phyloP scores from a whole-genome alignment of 2,888 invertebrate species.

The Hypomecis punctinalis region DNA sequence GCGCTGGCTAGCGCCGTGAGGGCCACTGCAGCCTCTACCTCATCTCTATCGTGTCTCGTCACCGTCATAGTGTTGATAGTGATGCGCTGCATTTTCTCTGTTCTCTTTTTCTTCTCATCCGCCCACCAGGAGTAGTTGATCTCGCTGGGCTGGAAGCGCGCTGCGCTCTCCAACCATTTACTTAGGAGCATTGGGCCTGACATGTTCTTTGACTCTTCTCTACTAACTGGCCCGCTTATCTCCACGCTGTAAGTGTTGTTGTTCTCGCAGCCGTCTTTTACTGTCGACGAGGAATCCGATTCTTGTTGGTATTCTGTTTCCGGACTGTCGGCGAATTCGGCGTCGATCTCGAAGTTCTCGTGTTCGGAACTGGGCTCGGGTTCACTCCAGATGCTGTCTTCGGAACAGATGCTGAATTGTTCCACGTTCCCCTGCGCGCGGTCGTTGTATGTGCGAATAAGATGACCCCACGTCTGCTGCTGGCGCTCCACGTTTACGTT shows the following conservation, averaged over 20 bases:
- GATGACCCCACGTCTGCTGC: slow-evolving; percentile 89
- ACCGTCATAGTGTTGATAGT: slow-evolving; percentile 58
- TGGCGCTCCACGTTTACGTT: slow-evolving; percentile 89
- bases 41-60: slow-evolving; percentile 87
- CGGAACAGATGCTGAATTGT: slow-evolving; percentile 91
- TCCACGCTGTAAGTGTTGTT: slow-evolving; percentile 67
- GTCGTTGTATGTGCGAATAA: slow-evolving; percentile 89
- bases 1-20: slow-evolving; percentile 87
- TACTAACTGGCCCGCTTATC: slow-evolving; percentile 26
- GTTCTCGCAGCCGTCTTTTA: slow-evolving; percentile 67
- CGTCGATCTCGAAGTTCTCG: slow-evolving; percentile 60
- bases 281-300: slow-evolving; percentile 63
- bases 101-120: slow-evolving; percentile 66
- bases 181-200: slow-evolving; percentile 87
- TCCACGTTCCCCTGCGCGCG: slow-evolving; percentile 92
- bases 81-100: slow-evolving; percentile 59
- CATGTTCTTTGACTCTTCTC: slow-evolving; percentile 61
- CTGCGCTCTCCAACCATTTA: slow-evolving; percentile 91
- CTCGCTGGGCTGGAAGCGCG: slow-evolving; percentile 89
- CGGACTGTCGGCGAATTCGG: slow-evolving; percentile 61
- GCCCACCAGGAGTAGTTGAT: slow-evolving; percentile 89
- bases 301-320: slow-evolving; percentile 64
- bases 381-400: slow-evolving; percentile 92
- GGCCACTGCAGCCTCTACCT: slow-evolving; percentile 91
- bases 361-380: slow-evolving; percentile 72